Base-by-base conservation (phyloP, 2,888 invertebrate genomes). In the Spicauda simplicius region DNA sequence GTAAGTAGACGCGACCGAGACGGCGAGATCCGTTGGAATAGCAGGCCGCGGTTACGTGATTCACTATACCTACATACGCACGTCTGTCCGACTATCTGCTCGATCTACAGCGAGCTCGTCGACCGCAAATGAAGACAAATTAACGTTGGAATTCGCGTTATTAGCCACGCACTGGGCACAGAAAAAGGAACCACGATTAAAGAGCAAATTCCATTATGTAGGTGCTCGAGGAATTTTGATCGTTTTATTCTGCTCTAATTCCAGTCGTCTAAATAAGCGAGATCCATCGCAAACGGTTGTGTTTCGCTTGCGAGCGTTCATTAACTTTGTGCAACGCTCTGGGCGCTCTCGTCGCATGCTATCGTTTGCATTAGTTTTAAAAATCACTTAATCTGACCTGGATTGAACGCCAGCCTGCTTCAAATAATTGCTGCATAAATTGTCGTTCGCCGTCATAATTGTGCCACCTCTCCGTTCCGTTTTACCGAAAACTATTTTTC, bases 311-410 rank as follows among this genome's bases (percentile, higher is more conserved):
- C 60, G 67, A 70, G 64, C 74, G 76, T 89, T 90, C 86, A 88
- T 89, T 90, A 90, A 86, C 82, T 85, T 84, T 80, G 81, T 81
- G 82, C 84, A 80, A 81, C 78, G 79, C 74, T 79, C 60, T 62
- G 78, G 78, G 79, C 78, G 79, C 80, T 81, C 81, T 85, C 84
- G 80, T 82, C 81, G 84, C 82, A 79, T 86, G 83, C 83, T 85
- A 83, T 86, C 85, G 89, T 85, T 87, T 87, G 87, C 87, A 87
- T 90, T 91, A 89, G 87, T 90, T 90, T 88, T 84, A 86, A 90
- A 88, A 90, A 90, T 88, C 90, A 90, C 89, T 91, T 88, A 87
- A 88, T 90, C 87, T 89, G 91, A 90, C 90, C 90, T 84, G 86
- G 85, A 90, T 91, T 83, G 87, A 88, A 87, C 84, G 87, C 78